Conservation (phyloP, 2,888 invertebrate species). For the Entomobrya proxima region DNA sequence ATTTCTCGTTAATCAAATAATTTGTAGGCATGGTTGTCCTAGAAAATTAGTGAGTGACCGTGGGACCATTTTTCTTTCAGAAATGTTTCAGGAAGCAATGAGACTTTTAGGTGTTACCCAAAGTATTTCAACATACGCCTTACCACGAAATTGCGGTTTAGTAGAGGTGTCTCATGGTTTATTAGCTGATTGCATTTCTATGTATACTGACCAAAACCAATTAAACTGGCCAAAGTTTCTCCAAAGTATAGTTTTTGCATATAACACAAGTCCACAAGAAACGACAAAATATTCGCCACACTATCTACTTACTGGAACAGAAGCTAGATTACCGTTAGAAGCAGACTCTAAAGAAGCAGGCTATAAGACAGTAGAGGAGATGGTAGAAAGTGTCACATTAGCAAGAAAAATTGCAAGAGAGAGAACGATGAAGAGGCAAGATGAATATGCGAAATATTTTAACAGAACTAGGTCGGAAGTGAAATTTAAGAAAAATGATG, state of each 20-base stretch:
- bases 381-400: not conserved
- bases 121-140: slow-evolving; percentile 59
- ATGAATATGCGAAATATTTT: not conserved
- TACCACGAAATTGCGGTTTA: slow-evolving; percentile 67
- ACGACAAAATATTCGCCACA: slow-evolving; percentile 65
- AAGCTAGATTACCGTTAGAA: not conserved
- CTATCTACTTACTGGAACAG: not conserved
- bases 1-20: slow-evolving; percentile 51
- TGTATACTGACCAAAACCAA: slow-evolving; percentile 67
- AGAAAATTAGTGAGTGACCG: slow-evolving; percentile 57
- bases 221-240: slow-evolving; percentile 68
- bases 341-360: not conserved
- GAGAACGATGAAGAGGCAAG: not conserved
- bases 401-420: not conserved
- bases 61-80: slow-evolving; percentile 63
- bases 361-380: not conserved
- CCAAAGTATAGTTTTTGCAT: not conserved
- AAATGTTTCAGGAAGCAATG: slow-evolving; percentile 19
- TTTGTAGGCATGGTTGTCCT: slow-evolving; percentile 53
- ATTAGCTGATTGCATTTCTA: slow-evolving; percentile 63
- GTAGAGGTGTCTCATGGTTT: slow-evolving; percentile 69
- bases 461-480: not conserved
- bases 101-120: slow-evolving; percentile 33
- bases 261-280: not conserved
- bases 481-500: not conserved